Evolutionary conservation across 2,888 invertebrate species (phyloP).

Genomic region (Agapostemon virescens): DNA sequence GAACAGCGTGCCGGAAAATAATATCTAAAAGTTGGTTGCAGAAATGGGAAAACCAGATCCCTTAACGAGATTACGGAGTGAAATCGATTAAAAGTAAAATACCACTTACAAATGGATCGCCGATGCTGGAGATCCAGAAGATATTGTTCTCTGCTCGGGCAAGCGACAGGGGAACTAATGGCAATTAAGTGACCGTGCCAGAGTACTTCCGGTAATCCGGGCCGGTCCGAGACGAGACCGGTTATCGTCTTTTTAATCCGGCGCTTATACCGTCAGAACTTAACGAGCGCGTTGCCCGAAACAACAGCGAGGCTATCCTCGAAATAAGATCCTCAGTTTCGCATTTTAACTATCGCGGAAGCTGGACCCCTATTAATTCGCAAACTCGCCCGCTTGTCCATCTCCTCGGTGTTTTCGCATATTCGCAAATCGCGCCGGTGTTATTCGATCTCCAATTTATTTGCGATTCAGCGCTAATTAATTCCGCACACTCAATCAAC

Average conservation of each 20-base stretch:
- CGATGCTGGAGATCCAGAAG: not conserved
- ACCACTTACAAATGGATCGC: not conserved
- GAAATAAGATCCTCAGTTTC: conserved; percentile 53
- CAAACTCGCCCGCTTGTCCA: conserved; percentile 68
- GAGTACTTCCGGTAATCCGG: conserved; percentile 40
- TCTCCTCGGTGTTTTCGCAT: conserved; percentile 45
- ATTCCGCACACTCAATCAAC: not conserved
- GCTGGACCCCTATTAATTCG: conserved; percentile 74
- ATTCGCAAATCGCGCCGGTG: not conserved
- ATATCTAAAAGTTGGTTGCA: not conserved
- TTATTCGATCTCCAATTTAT: not conserved
- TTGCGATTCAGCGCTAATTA: not conserved
- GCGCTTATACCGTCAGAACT: conserved; percentile 45
- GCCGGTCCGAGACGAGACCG: conserved; percentile 11
- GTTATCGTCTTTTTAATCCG: conserved; percentile 59
- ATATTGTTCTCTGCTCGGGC: not conserved
- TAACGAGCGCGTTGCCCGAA: conserved; percentile 51
- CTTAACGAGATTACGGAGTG: not conserved
- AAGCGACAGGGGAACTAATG: conserved; percentile 1
- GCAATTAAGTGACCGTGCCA: conserved; percentile 39
- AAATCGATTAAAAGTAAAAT: not conserved
- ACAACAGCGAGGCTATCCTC: conserved; percentile 62
- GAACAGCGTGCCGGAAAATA: not conserved
- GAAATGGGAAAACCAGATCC: not conserved
- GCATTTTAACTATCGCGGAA: conserved; percentile 67